These are phyloP conservation scores for Phataginus tetradactyla DNA, from an alignment of 2,797 vertebrate genomes.

Conservation along the genomic window DNA sequence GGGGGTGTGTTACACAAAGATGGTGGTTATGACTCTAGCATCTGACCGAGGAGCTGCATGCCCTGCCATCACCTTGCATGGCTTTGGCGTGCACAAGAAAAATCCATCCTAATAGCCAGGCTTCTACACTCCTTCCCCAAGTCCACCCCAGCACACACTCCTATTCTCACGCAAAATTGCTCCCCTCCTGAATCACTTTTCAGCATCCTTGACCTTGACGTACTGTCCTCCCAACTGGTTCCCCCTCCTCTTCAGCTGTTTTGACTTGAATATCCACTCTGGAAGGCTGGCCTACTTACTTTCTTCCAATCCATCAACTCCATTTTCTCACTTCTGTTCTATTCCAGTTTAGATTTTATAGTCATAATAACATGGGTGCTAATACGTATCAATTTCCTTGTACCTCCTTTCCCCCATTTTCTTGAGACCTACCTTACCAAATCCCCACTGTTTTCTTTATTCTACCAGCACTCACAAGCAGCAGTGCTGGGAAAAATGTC, in stretches of 20 bases:
- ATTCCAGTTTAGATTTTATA: background rate
- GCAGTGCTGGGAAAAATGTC: background rate
- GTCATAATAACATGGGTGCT: background rate
- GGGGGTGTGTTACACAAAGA: background rate
- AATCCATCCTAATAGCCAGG: background rate
- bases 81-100: background rate
- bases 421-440: background rate
- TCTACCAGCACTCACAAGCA: background rate
- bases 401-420: background rate
- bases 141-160: background rate
- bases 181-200: background rate
- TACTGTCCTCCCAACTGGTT: background rate
- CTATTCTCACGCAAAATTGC: background rate
- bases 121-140: background rate
- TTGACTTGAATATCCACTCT: background rate
- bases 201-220: background rate
- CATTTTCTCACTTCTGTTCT: background rate
- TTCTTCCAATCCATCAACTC: background rate
- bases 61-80: background rate
- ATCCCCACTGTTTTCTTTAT: background rate
- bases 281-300: background rate
- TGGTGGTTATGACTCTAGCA: background rate
- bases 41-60: accelerated
- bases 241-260: background rate
- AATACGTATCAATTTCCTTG: background rate